Base-by-base conservation (phyloP, 2,888 invertebrate species). In the Rhamphomyia laevipes region DNA sequence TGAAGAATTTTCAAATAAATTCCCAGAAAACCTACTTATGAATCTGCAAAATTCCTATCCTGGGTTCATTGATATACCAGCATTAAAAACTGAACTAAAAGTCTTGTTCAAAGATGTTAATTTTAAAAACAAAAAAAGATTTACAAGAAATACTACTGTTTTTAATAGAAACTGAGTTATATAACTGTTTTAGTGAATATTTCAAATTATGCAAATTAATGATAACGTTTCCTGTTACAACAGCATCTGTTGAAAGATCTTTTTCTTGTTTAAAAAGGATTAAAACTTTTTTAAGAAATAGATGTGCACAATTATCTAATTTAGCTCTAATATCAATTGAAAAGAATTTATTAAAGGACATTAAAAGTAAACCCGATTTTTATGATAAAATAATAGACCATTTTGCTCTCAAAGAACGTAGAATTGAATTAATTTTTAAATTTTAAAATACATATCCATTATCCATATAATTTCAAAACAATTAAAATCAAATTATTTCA, bases 261-360 rank as follows among this genome's bases (percentile, higher is more conserved):
- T 31, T 31, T 31, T 44, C 44, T 13, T 31, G 31, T 31, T 17
- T 44, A 15, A 44, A 44, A 16, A n/a, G 44, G n/a, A 44, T 44
- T 13, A 44, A 44, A 44, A 44, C 44, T 15, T 31, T 44, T 33
- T 17, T 44, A 15, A 44, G 33, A 17, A 44, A 44, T 31, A 44
- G 23, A 30, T 16, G 15, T 6, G 15, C 9, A 9, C 31, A 44
- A 44, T 15, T 44, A 16, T 44, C 44, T 23, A 44, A 33, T 44
- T 31, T 44, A 44, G 44, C 44, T n/a, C 16, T 44, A 17, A 44
- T 44, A 13, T 44, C 31, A n/a, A 44, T 44, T 31, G 44, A 44
- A 44, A 44, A 31, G 12, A 3, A 1, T 2, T 23, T 44, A 12
- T 31, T 44, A 31, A 2, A 44, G 18, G n/a, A 43, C 27, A 17